phyloP scores from a whole-genome alignment of 2,113 vertebrate genomes.

The Sceloporus tristichus region DNA sequence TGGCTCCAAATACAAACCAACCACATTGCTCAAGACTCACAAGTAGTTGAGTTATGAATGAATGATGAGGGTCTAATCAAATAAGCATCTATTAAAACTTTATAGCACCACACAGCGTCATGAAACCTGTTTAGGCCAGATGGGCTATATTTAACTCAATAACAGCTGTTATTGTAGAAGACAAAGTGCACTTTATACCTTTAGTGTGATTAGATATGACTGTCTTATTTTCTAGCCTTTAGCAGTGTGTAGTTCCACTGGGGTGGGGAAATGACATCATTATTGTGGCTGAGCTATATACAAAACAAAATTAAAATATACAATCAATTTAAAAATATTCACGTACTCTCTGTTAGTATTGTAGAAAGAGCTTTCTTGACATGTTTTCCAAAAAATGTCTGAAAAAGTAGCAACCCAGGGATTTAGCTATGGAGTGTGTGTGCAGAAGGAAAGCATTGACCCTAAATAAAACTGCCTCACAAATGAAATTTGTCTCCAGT shows the following conservation, averaged over 20 bases:
- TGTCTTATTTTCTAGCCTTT: conserved; percentile 13
- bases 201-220: conserved; percentile 12
- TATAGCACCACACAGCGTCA: conserved; percentile 17
- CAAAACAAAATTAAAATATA: background rate
- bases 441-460: no score
- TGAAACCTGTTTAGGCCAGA: conserved; percentile 22
- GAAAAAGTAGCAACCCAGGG: background rate
- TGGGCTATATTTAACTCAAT: conserved; percentile 42
- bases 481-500: no score
- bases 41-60: conserved; percentile 48
- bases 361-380: background rate
- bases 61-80: conserved; percentile 33
- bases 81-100: conserved; percentile 55
- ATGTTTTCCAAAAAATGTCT: conserved; percentile 26
- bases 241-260: background rate
- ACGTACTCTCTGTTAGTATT: background rate
- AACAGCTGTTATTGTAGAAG: conserved; percentile 33
- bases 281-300: background rate
- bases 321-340: background rate
- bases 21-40: conserved; percentile 63
- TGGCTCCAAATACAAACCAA: conserved; percentile 52
- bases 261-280: background rate
- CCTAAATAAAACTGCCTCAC: no score
- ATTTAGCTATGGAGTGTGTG: background rate
- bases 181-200: background rate